phyloP scores from a whole-genome alignment of 64 coral and sea anemone species.

The Catalaphyllia jardinei region DNA sequence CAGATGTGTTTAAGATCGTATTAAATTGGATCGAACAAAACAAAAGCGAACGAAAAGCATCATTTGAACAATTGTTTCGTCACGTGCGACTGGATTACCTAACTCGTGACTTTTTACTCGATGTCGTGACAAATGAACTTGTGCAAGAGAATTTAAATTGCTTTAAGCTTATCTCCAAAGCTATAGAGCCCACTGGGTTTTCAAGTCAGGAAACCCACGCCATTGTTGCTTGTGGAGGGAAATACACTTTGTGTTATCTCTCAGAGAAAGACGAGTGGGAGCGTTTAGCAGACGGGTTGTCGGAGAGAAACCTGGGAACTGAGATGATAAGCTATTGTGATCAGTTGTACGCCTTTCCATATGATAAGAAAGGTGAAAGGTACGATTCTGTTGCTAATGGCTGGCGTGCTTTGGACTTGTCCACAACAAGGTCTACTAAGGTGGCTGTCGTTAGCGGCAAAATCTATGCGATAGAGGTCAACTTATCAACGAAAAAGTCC shows the following conservation, averaged over 20 bases:
- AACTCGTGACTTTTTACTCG: background rate
- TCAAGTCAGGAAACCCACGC: too few relatives aligned
- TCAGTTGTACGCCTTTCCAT: background rate
- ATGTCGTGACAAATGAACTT: constrained; percentile 4
- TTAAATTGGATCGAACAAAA: background rate
- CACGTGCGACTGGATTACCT: background rate
- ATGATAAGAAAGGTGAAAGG: background rate
- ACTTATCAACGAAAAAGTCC: background rate
- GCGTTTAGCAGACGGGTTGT: background rate
- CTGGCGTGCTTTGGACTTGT: background rate
- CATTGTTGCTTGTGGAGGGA: background rate
- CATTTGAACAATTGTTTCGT: background rate
- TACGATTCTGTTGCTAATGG: background rate
- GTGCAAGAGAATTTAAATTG: background rate
- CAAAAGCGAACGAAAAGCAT: background rate
- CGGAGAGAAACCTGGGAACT: background rate
- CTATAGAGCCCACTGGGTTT: too few relatives aligned
- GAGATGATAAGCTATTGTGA: background rate
- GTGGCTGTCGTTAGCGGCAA: background rate
- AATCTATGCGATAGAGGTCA: background rate
- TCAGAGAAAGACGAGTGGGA: background rate
- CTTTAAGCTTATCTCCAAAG: background rate
- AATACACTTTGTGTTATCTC: background rate
- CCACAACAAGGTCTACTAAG: too few relatives aligned
- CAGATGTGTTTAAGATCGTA: background rate